These are phyloP conservation scores for Alviniconcha strummeri DNA, from an alignment of 2,888 invertebrate species.

Conservation along the genomic window DNA sequence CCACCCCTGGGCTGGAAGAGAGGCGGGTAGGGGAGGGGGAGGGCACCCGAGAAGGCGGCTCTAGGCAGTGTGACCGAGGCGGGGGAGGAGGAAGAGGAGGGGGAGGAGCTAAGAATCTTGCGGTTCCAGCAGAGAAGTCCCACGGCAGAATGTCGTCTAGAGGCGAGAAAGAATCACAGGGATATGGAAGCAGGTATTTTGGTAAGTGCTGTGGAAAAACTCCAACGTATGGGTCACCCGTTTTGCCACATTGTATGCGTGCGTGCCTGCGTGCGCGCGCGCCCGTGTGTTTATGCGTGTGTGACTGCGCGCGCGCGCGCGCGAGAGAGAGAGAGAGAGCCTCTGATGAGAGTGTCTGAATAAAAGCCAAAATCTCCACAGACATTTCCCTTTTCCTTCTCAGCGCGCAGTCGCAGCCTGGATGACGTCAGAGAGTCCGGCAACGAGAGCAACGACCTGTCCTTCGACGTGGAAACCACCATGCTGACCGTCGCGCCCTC, in stretches of 20 bases:
- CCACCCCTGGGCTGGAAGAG: not conserved
- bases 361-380: too few relatives aligned
- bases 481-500: constrained; percentile 58
- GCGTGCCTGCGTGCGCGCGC: too few relatives aligned
- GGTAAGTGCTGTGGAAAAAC: constrained; percentile 4
- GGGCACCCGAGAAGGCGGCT: not conserved
- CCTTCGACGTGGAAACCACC: constrained; percentile 65
- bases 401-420: constrained; percentile 43
- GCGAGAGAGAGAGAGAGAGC: too few relatives aligned
- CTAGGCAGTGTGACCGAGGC: not conserved
- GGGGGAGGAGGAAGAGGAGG: not conserved
- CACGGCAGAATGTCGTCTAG: not conserved
- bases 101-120: constrained; percentile 1
- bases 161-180: not conserved
- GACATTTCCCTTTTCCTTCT: too few relatives aligned
- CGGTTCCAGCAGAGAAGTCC: constrained; percentile 1
- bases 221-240: too few relatives aligned
- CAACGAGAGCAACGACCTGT: constrained; percentile 57
- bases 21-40: not conserved
- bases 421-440: constrained; percentile 54
- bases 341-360: too few relatives aligned
- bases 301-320: too few relatives aligned
- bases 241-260: too few relatives aligned
- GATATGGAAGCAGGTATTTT: not conserved
- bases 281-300: too few relatives aligned